Percentiles rank a stretch among this genome's conserved stretches.
These are phyloP conservation scores for Dioctria rufipes DNA, from an alignment of 2,888 invertebrate genomes.

Conservation along the genomic window DNA sequence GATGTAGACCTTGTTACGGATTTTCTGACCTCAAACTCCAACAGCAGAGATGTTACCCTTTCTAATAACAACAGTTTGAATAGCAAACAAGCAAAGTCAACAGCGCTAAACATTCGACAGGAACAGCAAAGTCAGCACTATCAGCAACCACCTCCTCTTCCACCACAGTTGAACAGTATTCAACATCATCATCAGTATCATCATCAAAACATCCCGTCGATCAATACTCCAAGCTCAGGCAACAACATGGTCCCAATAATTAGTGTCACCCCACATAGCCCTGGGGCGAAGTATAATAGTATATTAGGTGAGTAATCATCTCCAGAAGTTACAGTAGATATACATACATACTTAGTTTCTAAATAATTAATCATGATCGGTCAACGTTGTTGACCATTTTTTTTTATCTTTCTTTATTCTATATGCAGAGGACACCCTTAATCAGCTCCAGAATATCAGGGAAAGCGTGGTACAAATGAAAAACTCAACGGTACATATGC, in stretches of 20 bases:
- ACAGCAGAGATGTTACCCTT: conserved; percentile 53
- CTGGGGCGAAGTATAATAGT: conserved; percentile 81
- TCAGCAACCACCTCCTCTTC: conserved; percentile 35
- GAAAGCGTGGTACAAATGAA: conserved; percentile 72
- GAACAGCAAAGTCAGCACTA: conserved; percentile 56
- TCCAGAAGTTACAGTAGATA: background rate
- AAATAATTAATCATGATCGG: conserved; percentile 49
- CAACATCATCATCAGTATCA: conserved; percentile 59
- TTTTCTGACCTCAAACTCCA: conserved; percentile 63
- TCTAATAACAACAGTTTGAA: conserved; percentile 58
- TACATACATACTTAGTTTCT: background rate
- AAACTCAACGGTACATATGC: conserved; percentile 68
- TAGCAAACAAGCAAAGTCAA: conserved; percentile 55
- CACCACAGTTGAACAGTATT: conserved; percentile 52
- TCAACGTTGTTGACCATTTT: no score
- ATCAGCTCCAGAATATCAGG: conserved; percentile 70
- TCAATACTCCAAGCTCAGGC: conserved; percentile 66
- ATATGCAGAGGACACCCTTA: conserved; percentile 68
- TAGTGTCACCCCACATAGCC: conserved; percentile 90
- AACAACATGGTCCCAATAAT: conserved; percentile 82
- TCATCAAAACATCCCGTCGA: conserved; percentile 65
- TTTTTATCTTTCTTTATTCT: background rate
- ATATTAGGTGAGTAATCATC: conserved; percentile 72
- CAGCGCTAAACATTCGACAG: conserved; percentile 57
- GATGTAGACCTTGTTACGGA: conserved; percentile 71